Conservation (phyloP, 2,797 vertebrate species). For the Nasua narica region DNA sequence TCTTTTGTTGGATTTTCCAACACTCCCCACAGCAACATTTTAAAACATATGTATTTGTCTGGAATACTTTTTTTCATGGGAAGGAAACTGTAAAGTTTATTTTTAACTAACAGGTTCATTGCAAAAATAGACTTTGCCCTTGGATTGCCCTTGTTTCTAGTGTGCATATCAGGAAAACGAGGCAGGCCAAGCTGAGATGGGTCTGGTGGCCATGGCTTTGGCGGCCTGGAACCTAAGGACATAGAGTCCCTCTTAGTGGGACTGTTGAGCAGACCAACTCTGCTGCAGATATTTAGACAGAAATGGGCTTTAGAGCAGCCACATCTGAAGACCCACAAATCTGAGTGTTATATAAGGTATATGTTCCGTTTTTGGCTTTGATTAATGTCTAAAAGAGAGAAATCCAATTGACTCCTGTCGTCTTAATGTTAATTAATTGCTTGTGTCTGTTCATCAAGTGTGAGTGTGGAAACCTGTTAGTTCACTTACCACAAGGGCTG, state of each 20-base stretch:
- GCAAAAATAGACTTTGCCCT: constrained; percentile 41
- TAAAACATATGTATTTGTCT: background rate
- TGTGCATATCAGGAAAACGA: background rate
- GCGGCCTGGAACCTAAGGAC: background rate
- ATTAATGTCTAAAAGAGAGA: constrained; percentile 67
- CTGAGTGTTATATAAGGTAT: constrained; percentile 41
- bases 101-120: constrained; percentile 26
- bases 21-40: background rate
- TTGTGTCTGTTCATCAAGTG: constrained; percentile 56
- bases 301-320: constrained; percentile 21
- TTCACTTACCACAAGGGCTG: constrained; percentile 78
- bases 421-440: constrained; percentile 77
- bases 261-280: background rate
- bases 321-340: constrained; percentile 65
- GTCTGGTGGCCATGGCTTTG: background rate
- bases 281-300: constrained; percentile 54
- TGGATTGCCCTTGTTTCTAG: background rate
- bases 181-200: background rate
- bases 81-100: constrained; percentile 15
- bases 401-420: constrained; percentile 55
- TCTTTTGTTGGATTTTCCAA: background rate
- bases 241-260: background rate
- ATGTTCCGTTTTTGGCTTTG: constrained; percentile 62
- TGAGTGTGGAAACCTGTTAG: constrained; percentile 76
- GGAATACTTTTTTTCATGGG: background rate